These are phyloP conservation scores for Zhuqinia jingwanae DNA, from an alignment of 2,888 invertebrate genomes.

Conservation along the genomic window DNA sequence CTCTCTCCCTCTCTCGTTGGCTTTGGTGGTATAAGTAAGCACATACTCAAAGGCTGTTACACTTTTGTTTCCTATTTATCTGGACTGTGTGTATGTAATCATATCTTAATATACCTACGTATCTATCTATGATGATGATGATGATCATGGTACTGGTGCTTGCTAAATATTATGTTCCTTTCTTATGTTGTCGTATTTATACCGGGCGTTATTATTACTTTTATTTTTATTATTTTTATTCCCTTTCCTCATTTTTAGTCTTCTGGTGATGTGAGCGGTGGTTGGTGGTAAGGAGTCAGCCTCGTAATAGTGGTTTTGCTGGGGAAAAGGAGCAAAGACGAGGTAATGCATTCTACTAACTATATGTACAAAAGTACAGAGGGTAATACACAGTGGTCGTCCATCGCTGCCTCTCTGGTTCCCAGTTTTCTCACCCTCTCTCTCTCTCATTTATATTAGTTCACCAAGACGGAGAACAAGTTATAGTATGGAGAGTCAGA, in stretches of 20 bases:
- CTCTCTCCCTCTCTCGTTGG: background rate
- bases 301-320: background rate
- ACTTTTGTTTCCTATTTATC: slow-evolving; percentile 56
- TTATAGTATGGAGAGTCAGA: background rate
- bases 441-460: slow-evolving; percentile 11
- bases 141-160: too few relatives aligned
- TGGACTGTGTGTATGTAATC: slow-evolving; percentile 9
- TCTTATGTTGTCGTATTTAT: background rate
- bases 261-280: slow-evolving; percentile 21
- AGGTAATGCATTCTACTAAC: slow-evolving; percentile 8
- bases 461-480: slow-evolving; percentile 10
- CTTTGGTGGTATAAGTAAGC: background rate
- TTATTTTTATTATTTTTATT: slow-evolving; percentile 24
- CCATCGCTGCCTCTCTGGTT: background rate
- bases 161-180: slow-evolving; percentile 9
- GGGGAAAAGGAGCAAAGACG: slow-evolving; percentile 14
- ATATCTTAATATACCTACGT: background rate
- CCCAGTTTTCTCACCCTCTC: background rate
- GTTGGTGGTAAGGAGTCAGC: background rate
- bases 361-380: background rate
- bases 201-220: slow-evolving; percentile 43
- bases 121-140: background rate
- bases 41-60: slow-evolving; percentile 28
- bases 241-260: slow-evolving; percentile 49
- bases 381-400: background rate